A percentile compares a stretch with the other conserved stretches of the same genome.
phyloP scores from a whole-genome alignment of 1,140 invertebrate species.

The Pogonus chalceus region DNA sequence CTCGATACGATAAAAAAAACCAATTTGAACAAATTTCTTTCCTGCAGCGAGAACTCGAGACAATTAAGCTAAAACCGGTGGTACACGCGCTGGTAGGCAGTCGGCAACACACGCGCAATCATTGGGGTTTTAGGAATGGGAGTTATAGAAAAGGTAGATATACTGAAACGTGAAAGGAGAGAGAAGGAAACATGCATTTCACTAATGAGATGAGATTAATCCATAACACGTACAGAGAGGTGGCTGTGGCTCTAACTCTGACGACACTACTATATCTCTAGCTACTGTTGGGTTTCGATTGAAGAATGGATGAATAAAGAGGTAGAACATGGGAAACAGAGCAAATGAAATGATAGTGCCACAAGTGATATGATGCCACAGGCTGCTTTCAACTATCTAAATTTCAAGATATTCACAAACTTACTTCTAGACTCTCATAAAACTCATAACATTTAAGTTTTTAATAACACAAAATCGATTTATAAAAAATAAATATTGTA shows the following conservation, averaged over 20 bases:
- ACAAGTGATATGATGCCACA: too few relatives aligned
- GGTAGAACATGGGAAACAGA: too few relatives aligned
- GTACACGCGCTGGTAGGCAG: not conserved
- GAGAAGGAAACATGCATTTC: not conserved
- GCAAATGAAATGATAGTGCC: too few relatives aligned
- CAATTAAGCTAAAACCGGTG: not conserved
- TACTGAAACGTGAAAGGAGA: not conserved
- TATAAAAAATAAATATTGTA: too few relatives aligned
- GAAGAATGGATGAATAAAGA: not conserved
- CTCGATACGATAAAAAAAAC: not conserved
- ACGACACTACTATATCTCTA: not conserved
- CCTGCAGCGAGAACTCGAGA: not conserved
- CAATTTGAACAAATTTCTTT: too few relatives aligned
- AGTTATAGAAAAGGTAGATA: not conserved
- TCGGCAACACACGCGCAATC: too few relatives aligned
- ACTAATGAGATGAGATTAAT: constrained; percentile 5
- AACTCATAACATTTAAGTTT: too few relatives aligned
- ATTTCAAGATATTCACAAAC: too few relatives aligned
- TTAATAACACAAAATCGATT: too few relatives aligned
- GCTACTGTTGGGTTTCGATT: not conserved
- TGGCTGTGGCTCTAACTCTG: not conserved
- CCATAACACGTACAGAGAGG: not conserved
- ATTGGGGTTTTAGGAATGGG: too few relatives aligned
- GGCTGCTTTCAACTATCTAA: too few relatives aligned
- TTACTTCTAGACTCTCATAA: too few relatives aligned